Conservation (phyloP, 35 echinoderm and acorn worm species). For the Nesometra sesokonis region DNA sequence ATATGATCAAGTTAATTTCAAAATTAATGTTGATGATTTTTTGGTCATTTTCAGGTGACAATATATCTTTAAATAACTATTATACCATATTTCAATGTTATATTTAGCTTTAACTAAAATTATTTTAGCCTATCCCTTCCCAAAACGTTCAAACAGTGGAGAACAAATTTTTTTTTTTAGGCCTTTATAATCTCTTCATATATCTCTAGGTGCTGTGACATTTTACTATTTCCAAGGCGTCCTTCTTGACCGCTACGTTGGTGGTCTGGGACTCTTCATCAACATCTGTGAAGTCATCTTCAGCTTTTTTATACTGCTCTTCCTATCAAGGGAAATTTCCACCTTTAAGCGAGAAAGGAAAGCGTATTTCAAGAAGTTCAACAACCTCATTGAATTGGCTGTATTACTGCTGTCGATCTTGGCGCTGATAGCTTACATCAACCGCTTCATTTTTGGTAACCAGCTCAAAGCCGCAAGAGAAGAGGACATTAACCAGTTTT, state of each 20-base stretch:
- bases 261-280: slow-evolving; percentile 59
- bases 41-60: too few relatives aligned
- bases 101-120: too few relatives aligned
- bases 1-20: too few relatives aligned
- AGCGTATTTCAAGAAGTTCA: slow-evolving; percentile 48
- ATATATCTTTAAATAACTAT: too few relatives aligned
- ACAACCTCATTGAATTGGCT: neutral
- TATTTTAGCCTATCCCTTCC: too few relatives aligned
- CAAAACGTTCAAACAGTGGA: too few relatives aligned
- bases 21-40: too few relatives aligned
- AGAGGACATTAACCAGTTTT: neutral
- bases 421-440: neutral
- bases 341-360: slow-evolving; percentile 58
- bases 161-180: neutral
- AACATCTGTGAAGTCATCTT: slow-evolving; percentile 56
- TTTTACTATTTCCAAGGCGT: slow-evolving; percentile 51
- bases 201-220: slow-evolving; percentile 48
- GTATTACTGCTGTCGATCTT: neutral
- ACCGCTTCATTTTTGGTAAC: neutral
- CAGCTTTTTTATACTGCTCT: slow-evolving; percentile 36
- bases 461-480: neutral
- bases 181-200: too few relatives aligned
- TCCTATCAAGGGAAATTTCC: slow-evolving; percentile 20
- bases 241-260: slow-evolving; percentile 75
- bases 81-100: too few relatives aligned